Evolutionary conservation across 2,113 vertebrate genomes (phyloP).

Genomic region (Steatornis caripensis): DNA sequence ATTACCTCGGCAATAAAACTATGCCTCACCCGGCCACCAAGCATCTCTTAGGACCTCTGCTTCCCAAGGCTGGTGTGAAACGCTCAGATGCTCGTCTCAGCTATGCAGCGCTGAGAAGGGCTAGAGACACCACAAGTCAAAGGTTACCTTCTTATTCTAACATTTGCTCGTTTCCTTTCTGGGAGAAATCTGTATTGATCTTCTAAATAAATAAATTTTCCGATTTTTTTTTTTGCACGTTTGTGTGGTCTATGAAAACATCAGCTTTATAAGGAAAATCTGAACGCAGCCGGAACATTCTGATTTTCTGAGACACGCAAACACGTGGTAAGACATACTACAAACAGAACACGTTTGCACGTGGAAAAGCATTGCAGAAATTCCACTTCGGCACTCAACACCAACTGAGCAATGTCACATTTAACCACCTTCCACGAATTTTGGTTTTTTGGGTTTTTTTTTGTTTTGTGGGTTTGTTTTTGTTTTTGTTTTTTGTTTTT

Average conservation of each 20-base stretch:
- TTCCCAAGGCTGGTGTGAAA: neutral
- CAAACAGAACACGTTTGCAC: neutral
- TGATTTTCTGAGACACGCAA: neutral
- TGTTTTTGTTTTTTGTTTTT: too few relatives aligned
- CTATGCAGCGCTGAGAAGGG: neutral
- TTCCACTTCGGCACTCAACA: neutral
- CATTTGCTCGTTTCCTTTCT: neutral
- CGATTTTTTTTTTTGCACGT: too few relatives aligned
- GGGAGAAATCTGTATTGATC: neutral
- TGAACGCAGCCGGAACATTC: neutral
- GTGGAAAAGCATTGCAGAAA: neutral
- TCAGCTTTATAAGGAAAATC: neutral
- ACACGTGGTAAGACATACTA: rapidly evolving
- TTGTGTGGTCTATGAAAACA: neutral
- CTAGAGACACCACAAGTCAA: neutral
- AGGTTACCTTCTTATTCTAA: neutral
- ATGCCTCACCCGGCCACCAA: neutral
- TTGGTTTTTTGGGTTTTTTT: too few relatives aligned
- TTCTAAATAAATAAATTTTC: neutral
- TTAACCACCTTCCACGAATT: neutral
- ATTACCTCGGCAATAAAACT: neutral
- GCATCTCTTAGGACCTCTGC: neutral
- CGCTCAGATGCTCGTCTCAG: rapidly evolving
- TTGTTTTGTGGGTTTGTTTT: too few relatives aligned
- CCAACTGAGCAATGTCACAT: too few relatives aligned